Evolutionary conservation across 2,797 vertebrate species (phyloP).

Genomic region (Hyperoplus lanceolatus): DNA sequence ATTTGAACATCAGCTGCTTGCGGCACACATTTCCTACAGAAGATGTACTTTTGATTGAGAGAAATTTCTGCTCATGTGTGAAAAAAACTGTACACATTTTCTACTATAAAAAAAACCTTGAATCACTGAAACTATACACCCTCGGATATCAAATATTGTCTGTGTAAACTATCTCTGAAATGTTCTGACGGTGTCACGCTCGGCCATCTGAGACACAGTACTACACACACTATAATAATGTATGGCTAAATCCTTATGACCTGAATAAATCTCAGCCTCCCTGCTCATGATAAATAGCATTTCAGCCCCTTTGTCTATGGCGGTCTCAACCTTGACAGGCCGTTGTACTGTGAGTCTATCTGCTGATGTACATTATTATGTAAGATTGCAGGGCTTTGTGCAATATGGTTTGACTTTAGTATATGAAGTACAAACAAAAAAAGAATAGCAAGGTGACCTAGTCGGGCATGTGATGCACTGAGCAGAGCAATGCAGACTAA

Average conservation of each 20-base stretch:
- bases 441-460: constrained; percentile 42
- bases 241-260: constrained; percentile 5
- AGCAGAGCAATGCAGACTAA: constrained; percentile 26
- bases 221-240: neutral
- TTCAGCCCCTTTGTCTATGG: neutral
- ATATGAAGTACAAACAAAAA: constrained; percentile 6
- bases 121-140: constrained; percentile 1
- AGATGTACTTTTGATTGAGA: neutral
- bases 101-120: no score
- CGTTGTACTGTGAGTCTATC: constrained; percentile 1
- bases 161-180: constrained; percentile 8
- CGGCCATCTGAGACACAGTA: neutral
- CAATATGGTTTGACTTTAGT: constrained; percentile 23
- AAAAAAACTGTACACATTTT: neutral
- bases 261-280: constrained; percentile 4
- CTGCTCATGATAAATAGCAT: neutral
- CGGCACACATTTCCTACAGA: no score
- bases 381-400: constrained; percentile 24
- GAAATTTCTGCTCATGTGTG: neutral
- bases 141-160: neutral
- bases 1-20: neutral
- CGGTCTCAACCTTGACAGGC: constrained; percentile 21
- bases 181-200: neutral
- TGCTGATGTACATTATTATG: constrained; percentile 16
- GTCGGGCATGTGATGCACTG: constrained; percentile 19